Evolutionary conservation across 1,140 invertebrate genomes (phyloP), one percentile per base, ranked within the genome.

Genomic region (Gryllus bimaculatus): DNA sequence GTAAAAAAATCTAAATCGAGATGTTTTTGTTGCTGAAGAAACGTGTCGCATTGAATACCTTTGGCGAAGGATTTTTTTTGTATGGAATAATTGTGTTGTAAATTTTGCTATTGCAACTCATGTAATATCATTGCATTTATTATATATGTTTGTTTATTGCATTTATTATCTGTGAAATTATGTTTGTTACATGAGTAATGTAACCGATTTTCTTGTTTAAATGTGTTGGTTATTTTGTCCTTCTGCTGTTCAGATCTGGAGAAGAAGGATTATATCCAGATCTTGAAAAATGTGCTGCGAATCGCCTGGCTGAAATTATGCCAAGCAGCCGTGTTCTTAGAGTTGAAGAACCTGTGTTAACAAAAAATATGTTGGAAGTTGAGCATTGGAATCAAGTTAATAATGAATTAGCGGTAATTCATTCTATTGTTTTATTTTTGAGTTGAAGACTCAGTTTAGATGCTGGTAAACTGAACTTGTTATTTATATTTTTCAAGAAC

Each of bases 201-300:
- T 66, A 66, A 18, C 18, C 18, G 54, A 13, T 66, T 66, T 3
- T 66, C 10, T 66, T 66, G 26, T 66, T 66, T 66, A 66, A 66
- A 13, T 66, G 54, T 7, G 1, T 66, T 10, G 54, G 10, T 66
- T 66, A 7, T 66, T 66, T 10, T 66, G 7, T 66, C 54, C 26
- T 2, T 39, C 5, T 39, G 26, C 26, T 39, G 26, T 66, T 66
- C 79, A 89, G 88, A 80, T 92, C 91, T 49, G 90, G 91, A n/a
- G 89, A 92, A 84, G 92, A 92, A 86, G 92, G 92, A 4, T 83
- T 84, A 79, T 93, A 86, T 85, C 91, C 91, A 8, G 87, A 91
- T 79, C 84, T 93, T 49, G 84, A 85, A 0, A 86, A 84, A 54
- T 86, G 84, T 81, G 87, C 89, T 3, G 90, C 91, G 84, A 83